Evolutionary conservation across 2,113 vertebrate genomes (phyloP).

Genomic region (Amphilophus citrinellus): DNA sequence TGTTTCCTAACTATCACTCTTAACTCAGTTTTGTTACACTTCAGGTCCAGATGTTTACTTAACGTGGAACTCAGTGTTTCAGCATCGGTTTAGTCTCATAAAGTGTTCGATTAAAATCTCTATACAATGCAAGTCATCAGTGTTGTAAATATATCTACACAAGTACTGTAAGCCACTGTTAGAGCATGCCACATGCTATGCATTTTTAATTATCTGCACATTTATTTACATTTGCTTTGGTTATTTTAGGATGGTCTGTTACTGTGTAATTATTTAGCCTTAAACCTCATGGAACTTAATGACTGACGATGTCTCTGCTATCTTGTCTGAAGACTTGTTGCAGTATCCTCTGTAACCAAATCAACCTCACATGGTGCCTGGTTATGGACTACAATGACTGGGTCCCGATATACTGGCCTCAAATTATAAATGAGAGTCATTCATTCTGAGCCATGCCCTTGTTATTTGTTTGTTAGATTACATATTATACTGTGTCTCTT

Average conservation of each 20-base stretch:
- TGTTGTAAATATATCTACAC: conserved; percentile 35
- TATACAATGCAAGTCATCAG: conserved; percentile 41
- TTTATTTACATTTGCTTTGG: conserved; percentile 16
- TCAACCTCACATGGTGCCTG: conserved; percentile 74
- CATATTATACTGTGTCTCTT: conserved; percentile 37
- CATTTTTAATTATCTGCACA: conserved; percentile 30
- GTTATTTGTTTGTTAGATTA: conserved; percentile 44
- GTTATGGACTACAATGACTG: conserved; percentile 57
- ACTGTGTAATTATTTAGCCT: conserved; percentile 46
- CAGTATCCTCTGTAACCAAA: conserved; percentile 68
- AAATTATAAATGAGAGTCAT: conserved; percentile 42
- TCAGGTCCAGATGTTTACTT: conserved; percentile 16
- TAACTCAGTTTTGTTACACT: conserved; percentile 27
- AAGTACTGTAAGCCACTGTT: conserved; percentile 49
- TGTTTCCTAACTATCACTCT: background rate
- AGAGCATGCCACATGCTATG: conserved; percentile 52
- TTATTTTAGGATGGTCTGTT: conserved; percentile 26
- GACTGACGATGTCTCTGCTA: conserved; percentile 41
- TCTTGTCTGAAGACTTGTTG: conserved; percentile 62
- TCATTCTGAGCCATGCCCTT: conserved; percentile 53
- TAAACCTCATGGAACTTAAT: conserved; percentile 40
- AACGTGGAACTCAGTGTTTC: conserved; percentile 33
- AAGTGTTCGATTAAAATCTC: background rate
- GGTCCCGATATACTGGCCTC: conserved; percentile 47
- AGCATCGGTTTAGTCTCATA: conserved; percentile 17